A percentile compares a stretch with the other conserved stretches of the same genome.
Conservation (phyloP, 1,140 invertebrate species). For the Dinoponera quadriceps region DNA sequence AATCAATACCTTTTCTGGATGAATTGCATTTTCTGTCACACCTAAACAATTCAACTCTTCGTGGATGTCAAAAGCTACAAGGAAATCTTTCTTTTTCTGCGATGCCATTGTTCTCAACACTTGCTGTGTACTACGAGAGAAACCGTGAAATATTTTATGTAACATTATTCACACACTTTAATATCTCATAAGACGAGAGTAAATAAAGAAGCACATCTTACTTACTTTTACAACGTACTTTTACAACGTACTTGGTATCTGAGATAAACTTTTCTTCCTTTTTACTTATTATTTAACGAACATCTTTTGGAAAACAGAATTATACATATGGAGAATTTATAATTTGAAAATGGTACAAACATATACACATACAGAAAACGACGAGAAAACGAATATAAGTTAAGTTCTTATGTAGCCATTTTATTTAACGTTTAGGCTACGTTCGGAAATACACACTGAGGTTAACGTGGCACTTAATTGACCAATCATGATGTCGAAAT, state of each 20-base stretch:
- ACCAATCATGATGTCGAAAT: no score
- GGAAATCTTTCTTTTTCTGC: constrained; percentile 32
- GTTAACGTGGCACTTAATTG: no score
- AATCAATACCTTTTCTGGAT: constrained; percentile 69
- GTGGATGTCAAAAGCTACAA: constrained; percentile 57
- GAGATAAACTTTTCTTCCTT: neutral
- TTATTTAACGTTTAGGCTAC: no score
- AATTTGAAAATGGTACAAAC: no score
- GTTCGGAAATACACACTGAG: no score
- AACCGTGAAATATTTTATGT: neutral
- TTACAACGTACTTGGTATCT: neutral
- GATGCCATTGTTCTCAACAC: constrained; percentile 32
- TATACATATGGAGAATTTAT: no score
- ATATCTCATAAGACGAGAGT: constrained; percentile 2
- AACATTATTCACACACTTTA: neutral
- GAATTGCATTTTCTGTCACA: constrained; percentile 78
- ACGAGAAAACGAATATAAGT: no score
- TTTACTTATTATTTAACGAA: neutral
- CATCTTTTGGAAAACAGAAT: no score
- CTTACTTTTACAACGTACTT: neutral
- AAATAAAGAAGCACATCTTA: constrained; percentile 1
- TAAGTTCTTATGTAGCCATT: no score
- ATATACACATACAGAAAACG: no score
- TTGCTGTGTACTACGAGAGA: neutral
- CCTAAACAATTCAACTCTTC: constrained; percentile 68